Evolutionary conservation across 53 echinoderm and acorn worm genomes (phyloP).

Genomic region (Astropecten irregularis): DNA sequence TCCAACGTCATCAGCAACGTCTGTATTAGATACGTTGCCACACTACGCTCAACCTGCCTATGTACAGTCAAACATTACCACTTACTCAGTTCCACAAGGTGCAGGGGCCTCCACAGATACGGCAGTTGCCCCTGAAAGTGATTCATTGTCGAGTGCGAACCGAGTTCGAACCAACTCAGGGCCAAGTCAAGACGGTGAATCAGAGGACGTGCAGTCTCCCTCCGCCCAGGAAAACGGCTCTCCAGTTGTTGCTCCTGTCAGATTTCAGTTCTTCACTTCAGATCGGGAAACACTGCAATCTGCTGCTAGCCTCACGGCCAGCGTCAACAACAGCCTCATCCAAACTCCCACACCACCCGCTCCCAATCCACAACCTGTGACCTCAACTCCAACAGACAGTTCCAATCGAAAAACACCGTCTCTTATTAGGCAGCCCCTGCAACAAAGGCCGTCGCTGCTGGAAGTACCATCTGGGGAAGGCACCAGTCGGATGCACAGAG

Average conservation of each 20-base stretch:
- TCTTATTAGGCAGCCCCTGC: neutral
- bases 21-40: neutral
- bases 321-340: neutral
- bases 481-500: neutral
- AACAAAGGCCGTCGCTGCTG: neutral
- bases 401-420: no score
- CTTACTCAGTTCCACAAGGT: neutral
- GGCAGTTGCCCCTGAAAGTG: no score
- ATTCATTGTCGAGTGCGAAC: no score
- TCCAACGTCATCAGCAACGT: neutral
- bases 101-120: no score
- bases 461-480: neutral
- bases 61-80: neutral
- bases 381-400: no score
- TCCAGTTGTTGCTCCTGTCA: no score
- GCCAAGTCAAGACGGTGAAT: no score
- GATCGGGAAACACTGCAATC: neutral
- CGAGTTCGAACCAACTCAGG: no score
- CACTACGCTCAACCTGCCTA: slow-evolving; percentile 17
- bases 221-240: no score
- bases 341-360: no score
- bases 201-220: no score
- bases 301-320: neutral
- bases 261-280: slow-evolving; percentile 42
- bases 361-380: no score